Percentiles rank a stretch among this genome's conserved stretches.
Evolutionary conservation across 2,797 vertebrate genomes (phyloP).

Genomic region (Crossoptilon crossoptilon): DNA sequence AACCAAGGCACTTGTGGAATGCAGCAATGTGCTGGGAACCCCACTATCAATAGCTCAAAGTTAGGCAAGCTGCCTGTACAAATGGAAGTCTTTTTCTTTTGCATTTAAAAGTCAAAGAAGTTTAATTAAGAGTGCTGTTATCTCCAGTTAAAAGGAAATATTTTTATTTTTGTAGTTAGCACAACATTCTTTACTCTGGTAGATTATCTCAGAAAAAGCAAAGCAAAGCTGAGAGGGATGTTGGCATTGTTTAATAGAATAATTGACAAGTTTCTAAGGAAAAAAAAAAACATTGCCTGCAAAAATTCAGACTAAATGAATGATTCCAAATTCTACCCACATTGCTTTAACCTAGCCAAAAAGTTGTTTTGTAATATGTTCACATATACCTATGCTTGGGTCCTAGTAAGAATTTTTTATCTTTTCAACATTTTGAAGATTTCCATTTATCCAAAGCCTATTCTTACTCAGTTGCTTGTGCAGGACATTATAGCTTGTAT

Average conservation of each 20-base stretch:
- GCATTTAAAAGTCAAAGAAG: constrained; percentile 50
- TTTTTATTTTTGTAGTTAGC: not conserved
- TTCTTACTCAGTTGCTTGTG: not conserved
- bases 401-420: not conserved
- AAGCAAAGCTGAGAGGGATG: not conserved
- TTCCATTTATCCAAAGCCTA: not conserved
- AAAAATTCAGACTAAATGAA: not conserved
- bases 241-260: not conserved
- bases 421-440: not conserved
- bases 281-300: not conserved
- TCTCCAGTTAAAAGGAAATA: constrained; percentile 35
- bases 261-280: not conserved
- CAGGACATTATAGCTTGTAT: not conserved
- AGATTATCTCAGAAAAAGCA: constrained; percentile 17
- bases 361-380: not conserved
- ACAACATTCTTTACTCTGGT: not conserved
- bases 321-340: not conserved
- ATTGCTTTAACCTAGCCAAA: not conserved
- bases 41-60: constrained; percentile 38
- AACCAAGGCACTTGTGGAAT: constrained; percentile 47
- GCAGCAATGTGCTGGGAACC: not conserved
- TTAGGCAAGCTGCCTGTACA: constrained; percentile 37
- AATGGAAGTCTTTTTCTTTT: constrained; percentile 15
- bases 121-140: constrained; percentile 44
- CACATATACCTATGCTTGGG: not conserved